phyloP scores from a whole-genome alignment of 2,888 invertebrate genomes.

The Scaptomyza parva region DNA sequence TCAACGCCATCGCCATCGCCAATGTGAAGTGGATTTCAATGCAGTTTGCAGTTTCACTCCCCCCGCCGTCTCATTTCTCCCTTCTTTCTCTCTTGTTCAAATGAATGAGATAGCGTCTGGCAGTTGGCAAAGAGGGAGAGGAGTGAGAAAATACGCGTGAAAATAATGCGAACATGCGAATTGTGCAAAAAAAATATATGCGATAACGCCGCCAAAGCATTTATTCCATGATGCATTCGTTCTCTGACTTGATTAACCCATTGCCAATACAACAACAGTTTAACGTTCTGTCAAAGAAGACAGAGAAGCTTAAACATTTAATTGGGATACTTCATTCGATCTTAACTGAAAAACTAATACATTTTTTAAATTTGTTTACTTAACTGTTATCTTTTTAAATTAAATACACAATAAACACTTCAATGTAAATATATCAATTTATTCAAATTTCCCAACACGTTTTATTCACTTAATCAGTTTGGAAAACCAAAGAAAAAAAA shows the following conservation, averaged over 20 bases:
- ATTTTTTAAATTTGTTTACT: no score
- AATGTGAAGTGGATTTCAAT: slow-evolving; percentile 80
- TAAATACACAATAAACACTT: slow-evolving; percentile 18
- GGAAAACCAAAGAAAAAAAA: slow-evolving; percentile 2
- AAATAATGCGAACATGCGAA: slow-evolving; percentile 73
- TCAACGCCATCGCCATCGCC: slow-evolving; percentile 24
- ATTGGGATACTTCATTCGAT: background rate
- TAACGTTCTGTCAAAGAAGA: background rate
- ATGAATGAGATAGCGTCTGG: slow-evolving; percentile 53
- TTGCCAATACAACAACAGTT: background rate
- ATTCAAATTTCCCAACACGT: slow-evolving; percentile 75
- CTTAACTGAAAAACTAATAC: no score
- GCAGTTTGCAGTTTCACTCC: slow-evolving; percentile 67
- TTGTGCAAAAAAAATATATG: slow-evolving; percentile 72
- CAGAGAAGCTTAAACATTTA: background rate
- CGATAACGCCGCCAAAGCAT: slow-evolving; percentile 71
- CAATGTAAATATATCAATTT: slow-evolving; percentile 31
- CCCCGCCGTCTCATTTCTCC: background rate
- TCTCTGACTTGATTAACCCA: slow-evolving; percentile 50
- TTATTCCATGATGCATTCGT: slow-evolving; percentile 23
- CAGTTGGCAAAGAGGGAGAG: slow-evolving; percentile 14
- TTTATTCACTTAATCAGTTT: slow-evolving; percentile 75
- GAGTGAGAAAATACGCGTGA: slow-evolving; percentile 25
- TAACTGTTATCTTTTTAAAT: no score
- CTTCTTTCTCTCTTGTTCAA: slow-evolving; percentile 17